Conservation (phyloP, 1,140 invertebrate genomes). For the Pogonomyrmex barbatus region DNA sequence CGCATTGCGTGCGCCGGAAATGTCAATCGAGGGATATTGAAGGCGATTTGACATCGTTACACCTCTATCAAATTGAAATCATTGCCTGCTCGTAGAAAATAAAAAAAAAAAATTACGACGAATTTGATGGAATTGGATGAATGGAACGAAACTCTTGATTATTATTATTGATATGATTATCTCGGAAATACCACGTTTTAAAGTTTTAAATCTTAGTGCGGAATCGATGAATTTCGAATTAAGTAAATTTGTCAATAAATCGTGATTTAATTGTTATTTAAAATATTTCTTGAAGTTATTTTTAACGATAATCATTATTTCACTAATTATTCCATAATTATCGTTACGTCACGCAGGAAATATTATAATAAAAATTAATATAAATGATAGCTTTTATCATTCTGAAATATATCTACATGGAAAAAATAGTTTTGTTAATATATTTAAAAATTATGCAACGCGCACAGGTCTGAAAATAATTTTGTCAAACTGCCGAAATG, state of each 20-base stretch:
- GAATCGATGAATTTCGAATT: background rate
- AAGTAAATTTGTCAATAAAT: background rate
- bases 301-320: background rate
- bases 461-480: too few species aligned
- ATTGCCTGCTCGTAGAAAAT: background rate
- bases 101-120: background rate
- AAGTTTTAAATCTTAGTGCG: background rate
- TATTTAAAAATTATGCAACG: too few species aligned
- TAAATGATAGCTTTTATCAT: background rate
- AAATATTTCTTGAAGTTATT: background rate
- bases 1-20: conserved; percentile 26
- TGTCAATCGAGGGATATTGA: background rate
- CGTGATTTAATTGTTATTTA: background rate
- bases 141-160: background rate
- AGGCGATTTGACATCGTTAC: background rate
- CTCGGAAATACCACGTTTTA: background rate
- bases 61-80: background rate
- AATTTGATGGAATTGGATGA: background rate
- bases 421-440: too few species aligned
- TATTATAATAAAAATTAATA: background rate
- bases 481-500: too few species aligned
- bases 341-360: background rate
- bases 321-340: background rate
- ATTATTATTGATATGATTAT: background rate
- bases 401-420: background rate